These are phyloP conservation scores for Calyptomena viridis DNA, from an alignment of 2,113 vertebrate species.

Conservation along the genomic window DNA sequence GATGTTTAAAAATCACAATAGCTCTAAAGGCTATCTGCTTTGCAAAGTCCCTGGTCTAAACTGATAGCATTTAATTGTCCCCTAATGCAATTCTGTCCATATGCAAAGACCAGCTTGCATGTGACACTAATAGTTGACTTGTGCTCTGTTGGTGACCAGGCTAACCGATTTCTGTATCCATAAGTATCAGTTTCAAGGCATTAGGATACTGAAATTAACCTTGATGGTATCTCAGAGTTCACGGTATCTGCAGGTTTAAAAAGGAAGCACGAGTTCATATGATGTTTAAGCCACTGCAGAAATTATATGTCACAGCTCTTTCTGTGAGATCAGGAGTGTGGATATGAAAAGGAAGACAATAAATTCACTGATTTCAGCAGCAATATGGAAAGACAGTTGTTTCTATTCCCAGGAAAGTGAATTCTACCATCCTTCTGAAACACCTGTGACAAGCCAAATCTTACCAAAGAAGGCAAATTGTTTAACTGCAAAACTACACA, in stretches of 20 bases:
- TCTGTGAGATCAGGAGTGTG: neutral
- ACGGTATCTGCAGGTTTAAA: neutral
- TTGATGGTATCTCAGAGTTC: neutral
- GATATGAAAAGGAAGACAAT: neutral
- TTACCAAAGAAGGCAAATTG: neutral
- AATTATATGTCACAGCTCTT: neutral
- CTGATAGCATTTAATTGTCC: constrained; percentile 23
- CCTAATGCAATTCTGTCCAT: constrained; percentile 44
- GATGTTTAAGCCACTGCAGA: neutral
- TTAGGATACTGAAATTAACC: neutral
- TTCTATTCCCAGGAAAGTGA: neutral
- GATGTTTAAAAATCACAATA: constrained; percentile 35
- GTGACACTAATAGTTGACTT: constrained; percentile 42
- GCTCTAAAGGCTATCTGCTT: constrained; percentile 55
- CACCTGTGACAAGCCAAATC: neutral
- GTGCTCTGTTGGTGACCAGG: constrained; percentile 10
- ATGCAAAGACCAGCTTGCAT: constrained; percentile 55
- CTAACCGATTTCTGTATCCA: constrained; percentile 1
- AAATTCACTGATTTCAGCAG: neutral
- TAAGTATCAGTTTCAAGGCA: constrained; percentile 31
- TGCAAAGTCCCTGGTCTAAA: constrained; percentile 45
- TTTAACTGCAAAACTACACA: neutral
- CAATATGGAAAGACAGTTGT: neutral
- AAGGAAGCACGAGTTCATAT: neutral
- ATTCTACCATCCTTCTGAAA: neutral